Evolutionary conservation across 1,140 invertebrate species (phyloP), one percentile per base, ranked within the genome.

Genomic region (Phymastichus coffea): DNA sequence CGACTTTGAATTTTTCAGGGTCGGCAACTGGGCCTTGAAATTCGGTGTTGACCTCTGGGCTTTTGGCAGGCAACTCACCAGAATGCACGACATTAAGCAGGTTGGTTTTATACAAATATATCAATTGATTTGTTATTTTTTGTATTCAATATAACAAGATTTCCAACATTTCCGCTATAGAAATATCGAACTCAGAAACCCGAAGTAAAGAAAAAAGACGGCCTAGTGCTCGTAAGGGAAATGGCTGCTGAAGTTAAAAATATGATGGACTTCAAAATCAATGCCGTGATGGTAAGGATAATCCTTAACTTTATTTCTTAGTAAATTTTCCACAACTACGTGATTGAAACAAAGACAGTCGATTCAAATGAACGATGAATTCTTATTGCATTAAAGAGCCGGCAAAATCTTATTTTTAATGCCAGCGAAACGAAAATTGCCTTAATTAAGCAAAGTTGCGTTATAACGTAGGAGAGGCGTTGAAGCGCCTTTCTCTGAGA

Each of bases 211-310:
- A 85, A 86, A 63, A 92, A 92, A 72, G 91, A 94, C 71, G 91
- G 91, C n/a, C 81, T 93, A 35, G 80, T 92, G 28, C 77, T 93
- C 22, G 87, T 93, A 41, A 82, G 90, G 41, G 90, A 93, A 78
- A 87, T 93, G 81, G 90, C 91, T 3, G 83, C 83, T 1, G 91
- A 93, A 79, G 90, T 93, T 19, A 91, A 93, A 73, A 93, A 93
- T 72, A 90, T 93, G 84, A 91, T 93, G 88, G 90, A 92, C 73
- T 92, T 93, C 75, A 93, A 93, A 79, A 91, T 90, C 76, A 91
- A 91, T 70, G 89, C 92, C 33, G 89, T 94, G 35, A 90, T 92
- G 89, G 91, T 93, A 80, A 87, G 85, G 79, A 56, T 41, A 23
- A n/a, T n/a, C n/a, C n/a, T n/a, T 37, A 46, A 48, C 44, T 40